These are phyloP conservation scores for Chroicocephalus ridibundus DNA, from an alignment of 2,113 vertebrate genomes.

Conservation along the genomic window DNA sequence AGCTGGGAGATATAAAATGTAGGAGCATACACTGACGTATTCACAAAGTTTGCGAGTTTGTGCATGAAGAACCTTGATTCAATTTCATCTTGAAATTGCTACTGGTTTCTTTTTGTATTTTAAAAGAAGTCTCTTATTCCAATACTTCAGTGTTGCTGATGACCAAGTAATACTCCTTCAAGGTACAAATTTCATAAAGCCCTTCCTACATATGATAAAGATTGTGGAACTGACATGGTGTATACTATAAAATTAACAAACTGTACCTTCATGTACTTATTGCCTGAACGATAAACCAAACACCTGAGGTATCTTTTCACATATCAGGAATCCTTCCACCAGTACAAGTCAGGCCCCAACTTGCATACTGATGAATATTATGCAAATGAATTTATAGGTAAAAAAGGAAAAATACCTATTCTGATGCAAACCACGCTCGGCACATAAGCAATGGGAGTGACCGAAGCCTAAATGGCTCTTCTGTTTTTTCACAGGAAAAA, in stretches of 20 bases:
- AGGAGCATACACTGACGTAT: neutral
- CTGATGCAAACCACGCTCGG: slow-evolving; percentile 33
- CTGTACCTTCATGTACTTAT: neutral
- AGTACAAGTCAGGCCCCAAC: neutral
- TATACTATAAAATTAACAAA: neutral
- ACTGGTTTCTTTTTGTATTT: neutral
- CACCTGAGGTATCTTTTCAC: neutral
- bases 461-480: neutral
- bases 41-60: neutral
- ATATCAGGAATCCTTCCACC: neutral
- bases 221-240: neutral
- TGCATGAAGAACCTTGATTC: neutral
- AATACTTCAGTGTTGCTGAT: neutral
- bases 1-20: neutral
- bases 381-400: neutral
- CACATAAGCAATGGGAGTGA: neutral
- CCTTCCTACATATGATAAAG: neutral
- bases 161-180: neutral
- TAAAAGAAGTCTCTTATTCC: neutral
- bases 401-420: slow-evolving; percentile 33
- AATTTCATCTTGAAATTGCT: neutral
- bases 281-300: neutral
- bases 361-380: neutral
- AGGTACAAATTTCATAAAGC: neutral
- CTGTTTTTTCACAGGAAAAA: neutral